Base-by-base conservation (phyloP, 2,113 vertebrate species). In the Archocentrus centrarchus region DNA sequence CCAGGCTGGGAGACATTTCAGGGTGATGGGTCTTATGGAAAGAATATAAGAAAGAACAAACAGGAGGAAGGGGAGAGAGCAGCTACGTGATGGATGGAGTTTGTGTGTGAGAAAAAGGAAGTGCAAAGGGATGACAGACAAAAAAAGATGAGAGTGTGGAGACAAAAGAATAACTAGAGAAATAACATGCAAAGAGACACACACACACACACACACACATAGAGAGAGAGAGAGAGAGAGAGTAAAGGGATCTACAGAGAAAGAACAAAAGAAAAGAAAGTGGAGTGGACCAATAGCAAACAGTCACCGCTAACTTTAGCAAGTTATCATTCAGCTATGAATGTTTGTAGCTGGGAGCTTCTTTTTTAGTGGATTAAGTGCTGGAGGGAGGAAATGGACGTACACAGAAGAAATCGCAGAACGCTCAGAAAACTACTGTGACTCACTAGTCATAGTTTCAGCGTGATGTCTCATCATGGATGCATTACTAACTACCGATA, bases 1-100 rank as follows among this genome's bases (percentile, higher is more conserved):
- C 6, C 50, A 59, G 24, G 37, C 61, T 75, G 32, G 24, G 44
- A 80, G 60, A 81, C 41, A 8, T 60, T 83, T 60, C n/a, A 35
- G 39, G 22, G 44, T 62, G 62, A 84, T 47, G 75, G 70, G 77
- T 66, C 73, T 30, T 77, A 32, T 75, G 59, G 66, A 85, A 88
- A 68, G 17, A 63, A 66, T 41, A 59, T 66, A 35, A 81, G 70
- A 35, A 83, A 75, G 59, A 84, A 78, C 9, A 82, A 80, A 78
- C 15, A 41, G 35, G n/a, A 55, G 30, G 17, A 15, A 75, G 68
- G 14, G 37, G 20, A 41, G 37, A 66, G 5, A 53, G 30, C n/a
- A n/a, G 75, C 11, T 3, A 41, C 41, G 32, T 22, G 50, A 55
- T 41, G 73, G 77, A 81, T 41, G 61, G 59, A 81, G 22, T 11